These are phyloP conservation scores for Acipenser transmontanus DNA, from an alignment of 2,797 vertebrate genomes.

Conservation along the genomic window DNA sequence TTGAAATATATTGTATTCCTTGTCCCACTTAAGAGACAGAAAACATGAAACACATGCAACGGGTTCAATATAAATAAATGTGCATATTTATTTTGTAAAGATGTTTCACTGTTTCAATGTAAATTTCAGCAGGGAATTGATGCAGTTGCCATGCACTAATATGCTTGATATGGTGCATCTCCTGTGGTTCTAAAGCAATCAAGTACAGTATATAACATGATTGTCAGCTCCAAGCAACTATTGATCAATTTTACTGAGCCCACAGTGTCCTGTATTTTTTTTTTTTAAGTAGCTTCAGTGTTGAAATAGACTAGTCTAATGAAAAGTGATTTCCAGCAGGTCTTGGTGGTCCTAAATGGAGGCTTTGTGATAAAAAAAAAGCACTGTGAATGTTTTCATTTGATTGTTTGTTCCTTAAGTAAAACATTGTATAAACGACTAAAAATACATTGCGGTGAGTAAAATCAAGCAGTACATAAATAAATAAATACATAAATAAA, in stretches of 20 bases:
- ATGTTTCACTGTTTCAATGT: background rate
- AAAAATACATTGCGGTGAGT: no score
- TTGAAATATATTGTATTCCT: no score
- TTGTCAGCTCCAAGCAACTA: background rate
- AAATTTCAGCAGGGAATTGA: background rate
- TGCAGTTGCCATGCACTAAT: background rate
- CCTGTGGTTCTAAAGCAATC: background rate
- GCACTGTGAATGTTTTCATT: no score
- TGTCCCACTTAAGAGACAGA: no score
- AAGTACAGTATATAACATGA: background rate
- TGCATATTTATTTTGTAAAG: constrained; percentile 1
- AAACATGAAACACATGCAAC: background rate
- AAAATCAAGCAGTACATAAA: no score
- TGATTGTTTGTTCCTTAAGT: no score
- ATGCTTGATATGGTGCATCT: background rate
- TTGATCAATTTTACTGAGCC: background rate
- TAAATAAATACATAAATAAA: no score
- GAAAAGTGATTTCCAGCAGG: no score
- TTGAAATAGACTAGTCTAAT: no score
- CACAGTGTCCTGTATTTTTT: background rate
- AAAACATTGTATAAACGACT: no score
- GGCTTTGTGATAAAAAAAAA: no score
- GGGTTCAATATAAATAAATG: constrained; percentile 7
- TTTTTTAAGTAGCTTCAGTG: background rate
- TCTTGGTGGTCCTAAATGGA: no score